These are phyloP conservation scores for Pseudonaja textilis DNA, from an alignment of 2,113 vertebrate species.

Conservation along the genomic window DNA sequence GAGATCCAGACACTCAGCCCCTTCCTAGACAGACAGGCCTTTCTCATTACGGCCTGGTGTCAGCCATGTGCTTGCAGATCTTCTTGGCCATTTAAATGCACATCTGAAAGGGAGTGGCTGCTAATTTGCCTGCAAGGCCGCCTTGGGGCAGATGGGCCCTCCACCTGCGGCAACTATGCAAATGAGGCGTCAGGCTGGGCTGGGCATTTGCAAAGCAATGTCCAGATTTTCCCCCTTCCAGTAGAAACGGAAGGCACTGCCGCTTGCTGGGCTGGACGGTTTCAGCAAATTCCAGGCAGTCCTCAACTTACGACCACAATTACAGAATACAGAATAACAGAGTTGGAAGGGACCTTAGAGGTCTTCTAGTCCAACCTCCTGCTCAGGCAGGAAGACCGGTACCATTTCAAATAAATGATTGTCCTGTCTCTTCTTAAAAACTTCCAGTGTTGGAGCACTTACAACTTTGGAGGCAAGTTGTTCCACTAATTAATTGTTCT, in stretches of 20 bases:
- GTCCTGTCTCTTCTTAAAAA: background rate
- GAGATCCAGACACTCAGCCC: background rate
- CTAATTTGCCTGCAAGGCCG: background rate
- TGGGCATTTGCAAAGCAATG: background rate
- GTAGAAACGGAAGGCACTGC: background rate
- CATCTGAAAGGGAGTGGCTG: background rate
- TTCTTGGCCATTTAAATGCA: background rate
- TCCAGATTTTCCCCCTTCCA: background rate
- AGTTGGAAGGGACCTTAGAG: background rate
- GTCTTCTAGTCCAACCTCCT: background rate
- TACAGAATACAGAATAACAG: background rate
- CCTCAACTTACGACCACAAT: too few species aligned
- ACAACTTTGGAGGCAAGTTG: too few species aligned
- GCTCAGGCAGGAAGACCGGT: fast-evolving
- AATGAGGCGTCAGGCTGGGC: background rate
- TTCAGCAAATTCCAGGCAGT: background rate
- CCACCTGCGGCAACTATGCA: background rate
- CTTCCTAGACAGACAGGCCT: background rate
- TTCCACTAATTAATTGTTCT: too few species aligned
- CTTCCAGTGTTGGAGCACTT: too few species aligned
- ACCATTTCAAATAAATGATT: too few species aligned
- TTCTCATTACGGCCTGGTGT: background rate
- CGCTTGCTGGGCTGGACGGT: background rate
- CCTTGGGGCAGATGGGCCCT: background rate
- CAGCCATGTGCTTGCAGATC: background rate